Base-by-base conservation (phyloP, 2,113 vertebrate genomes). In the Triplophysa siluroides region DNA sequence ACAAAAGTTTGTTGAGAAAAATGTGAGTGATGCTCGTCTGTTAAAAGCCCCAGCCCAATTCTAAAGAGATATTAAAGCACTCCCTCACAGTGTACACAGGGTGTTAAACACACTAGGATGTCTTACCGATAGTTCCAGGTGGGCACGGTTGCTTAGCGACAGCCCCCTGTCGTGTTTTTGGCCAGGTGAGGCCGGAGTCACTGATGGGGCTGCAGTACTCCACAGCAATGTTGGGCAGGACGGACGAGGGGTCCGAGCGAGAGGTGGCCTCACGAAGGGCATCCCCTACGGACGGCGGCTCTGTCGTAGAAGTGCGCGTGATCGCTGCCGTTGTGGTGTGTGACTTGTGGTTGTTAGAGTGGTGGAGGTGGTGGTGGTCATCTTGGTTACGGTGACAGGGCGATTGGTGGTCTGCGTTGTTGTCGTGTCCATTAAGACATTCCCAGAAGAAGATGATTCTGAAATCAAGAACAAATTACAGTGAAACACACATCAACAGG, bases 131-230 rank as follows among this genome's bases (percentile, higher is more conserved):
- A 0, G 94, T 96, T 70, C 96, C 96, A 12, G 94, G 77, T 1
- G 98, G 98, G 83, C 97, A 98, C 0, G 94, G 94, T 86, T 95
- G 95, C 85, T 94, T 96, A 0, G 96, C 93, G 65, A 93, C 72
- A 65, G 93, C 88, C 3, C 96, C 96, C 88, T 95, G 96, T 7
- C 92, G 94, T 0, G 96, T 98, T 75, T 94, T 95, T n/a, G 95
- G 96, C 98, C 98, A 99, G 87, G 91, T 87, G 23, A 98, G 92
- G 29, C 97, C 96, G 0, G 95, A 92, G 82, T 95, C 95, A 80
- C 96, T 93, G 83, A 93, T 6, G 0, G 96, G 93, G 54, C 91
- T 94, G 24, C 98, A 99, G 90, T 93, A 96, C 83, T 98, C 97
- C 0, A 90, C 54, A 0, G 94, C 94, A 0, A 92, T 74, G 0